Conservation (phyloP, 2,113 vertebrate species). For the Paedocypris sp. region DNA sequence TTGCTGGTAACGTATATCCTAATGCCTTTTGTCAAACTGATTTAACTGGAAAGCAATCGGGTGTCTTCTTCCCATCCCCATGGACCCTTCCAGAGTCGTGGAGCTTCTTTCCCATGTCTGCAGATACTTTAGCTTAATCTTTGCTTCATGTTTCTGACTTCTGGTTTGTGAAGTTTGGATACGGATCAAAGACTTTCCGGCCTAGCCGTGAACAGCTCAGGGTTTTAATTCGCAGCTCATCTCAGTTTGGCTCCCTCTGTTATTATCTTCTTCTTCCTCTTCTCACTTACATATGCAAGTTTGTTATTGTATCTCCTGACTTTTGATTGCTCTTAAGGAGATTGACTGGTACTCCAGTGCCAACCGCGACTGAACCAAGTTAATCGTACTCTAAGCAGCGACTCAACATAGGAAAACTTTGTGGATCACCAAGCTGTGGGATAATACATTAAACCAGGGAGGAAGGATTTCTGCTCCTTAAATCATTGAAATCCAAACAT, state of each 20-base stretch:
- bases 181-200: constrained; percentile 43
- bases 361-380: not conserved
- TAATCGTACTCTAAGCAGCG: constrained; percentile 2
- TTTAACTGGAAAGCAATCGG: not conserved
- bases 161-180: constrained; percentile 2
- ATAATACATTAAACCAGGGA: not conserved
- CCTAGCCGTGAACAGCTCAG: constrained; percentile 43
- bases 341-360: constrained; percentile 10
- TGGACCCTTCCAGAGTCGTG: constrained; percentile 27
- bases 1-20: constrained; percentile 33
- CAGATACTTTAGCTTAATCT: constrained; percentile 42
- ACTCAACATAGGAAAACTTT: not conserved
- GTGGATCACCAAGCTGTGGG: not conserved
- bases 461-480: not conserved
- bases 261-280: constrained; percentile 7
- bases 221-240: constrained; percentile 43
- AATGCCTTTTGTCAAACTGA: constrained; percentile 2
- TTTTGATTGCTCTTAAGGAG: constrained; percentile 39
- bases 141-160: constrained; percentile 20
- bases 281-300: constrained; percentile 37
- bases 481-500: not conserved
- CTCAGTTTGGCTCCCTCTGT: constrained; percentile 40
- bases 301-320: constrained; percentile 37
- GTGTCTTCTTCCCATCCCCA: constrained; percentile 9
- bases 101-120: constrained; percentile 26